Evolutionary conservation across 2,797 vertebrate species (phyloP).

Genomic region (Pseudochirops corinnae): DNA sequence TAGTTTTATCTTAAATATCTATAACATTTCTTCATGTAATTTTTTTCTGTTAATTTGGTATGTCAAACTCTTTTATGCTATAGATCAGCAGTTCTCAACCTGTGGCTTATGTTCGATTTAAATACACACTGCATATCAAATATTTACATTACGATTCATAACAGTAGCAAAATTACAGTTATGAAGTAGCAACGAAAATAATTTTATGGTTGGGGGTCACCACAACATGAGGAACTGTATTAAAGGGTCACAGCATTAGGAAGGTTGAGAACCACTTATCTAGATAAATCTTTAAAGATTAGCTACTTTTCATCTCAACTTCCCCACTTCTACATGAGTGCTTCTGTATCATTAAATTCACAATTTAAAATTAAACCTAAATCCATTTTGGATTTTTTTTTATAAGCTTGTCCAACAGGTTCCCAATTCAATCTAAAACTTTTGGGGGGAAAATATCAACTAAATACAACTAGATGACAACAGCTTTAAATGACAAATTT

Average conservation of each 20-base stretch:
- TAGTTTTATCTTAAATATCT: constrained; percentile 27
- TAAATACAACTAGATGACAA: not conserved
- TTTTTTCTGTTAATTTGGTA: not conserved
- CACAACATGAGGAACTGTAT: no score
- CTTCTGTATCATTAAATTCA: not conserved
- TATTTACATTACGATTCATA: no score
- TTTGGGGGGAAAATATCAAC: no score
- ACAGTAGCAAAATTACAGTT: no score
- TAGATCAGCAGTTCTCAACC: no score
- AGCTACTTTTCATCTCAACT: constrained; percentile 19
- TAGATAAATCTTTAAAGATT: constrained; percentile 1
- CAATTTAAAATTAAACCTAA: constrained; percentile 39
- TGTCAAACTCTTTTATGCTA: not conserved
- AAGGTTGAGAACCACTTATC: not conserved
- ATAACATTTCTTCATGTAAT: not conserved
- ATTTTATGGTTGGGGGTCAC: no score
- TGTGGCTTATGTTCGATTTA: no score
- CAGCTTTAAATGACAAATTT: not conserved
- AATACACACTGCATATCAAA: no score
- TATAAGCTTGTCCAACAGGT: constrained; percentile 16
- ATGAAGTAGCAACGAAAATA: no score
- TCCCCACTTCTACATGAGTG: not conserved
- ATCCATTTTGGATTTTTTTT: constrained; percentile 18
- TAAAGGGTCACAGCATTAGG: no score
- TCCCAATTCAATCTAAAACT: not conserved